These are phyloP conservation scores for Pangasianodon hypophthalmus DNA, from an alignment of 2,113 vertebrate genomes.

Conservation along the genomic window DNA sequence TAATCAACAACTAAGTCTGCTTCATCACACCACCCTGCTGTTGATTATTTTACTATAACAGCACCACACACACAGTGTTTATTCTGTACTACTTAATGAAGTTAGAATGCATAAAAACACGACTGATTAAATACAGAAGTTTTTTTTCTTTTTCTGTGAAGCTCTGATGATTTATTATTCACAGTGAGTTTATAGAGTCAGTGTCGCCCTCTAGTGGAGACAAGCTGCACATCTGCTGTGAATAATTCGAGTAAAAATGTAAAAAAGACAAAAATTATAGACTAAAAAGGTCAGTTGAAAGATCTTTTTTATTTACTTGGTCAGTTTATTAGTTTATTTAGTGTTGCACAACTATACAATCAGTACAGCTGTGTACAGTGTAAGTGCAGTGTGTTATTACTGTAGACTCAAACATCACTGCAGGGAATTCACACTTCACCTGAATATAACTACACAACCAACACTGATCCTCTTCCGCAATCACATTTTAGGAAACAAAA, in stretches of 20 bases:
- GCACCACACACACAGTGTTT: background rate
- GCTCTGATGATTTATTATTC: background rate
- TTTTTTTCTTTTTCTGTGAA: background rate
- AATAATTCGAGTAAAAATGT: background rate
- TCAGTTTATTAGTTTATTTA: too few species aligned
- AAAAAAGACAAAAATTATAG: background rate
- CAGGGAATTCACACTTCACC: background rate
- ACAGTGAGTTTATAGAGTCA: constrained; percentile 51
- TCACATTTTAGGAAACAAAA: too few species aligned
- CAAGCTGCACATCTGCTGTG: background rate
- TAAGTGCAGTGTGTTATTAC: too few species aligned
- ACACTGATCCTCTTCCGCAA: too few species aligned
- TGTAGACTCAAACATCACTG: too few species aligned
- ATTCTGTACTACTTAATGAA: background rate
- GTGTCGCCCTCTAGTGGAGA: constrained; percentile 68
- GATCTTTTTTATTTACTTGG: too few species aligned
- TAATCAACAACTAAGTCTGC: too few species aligned
- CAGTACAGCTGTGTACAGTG: too few species aligned
- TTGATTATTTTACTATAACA: background rate
- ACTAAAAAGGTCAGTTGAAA: background rate
- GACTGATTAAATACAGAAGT: background rate
- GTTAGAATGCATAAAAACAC: background rate
- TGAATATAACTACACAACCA: too few species aligned
- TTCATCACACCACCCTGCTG: too few species aligned
- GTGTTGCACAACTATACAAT: too few species aligned